Conservation (phyloP, 64 coral and sea anemone genomes). For the Stichodactyla helianthus region DNA sequence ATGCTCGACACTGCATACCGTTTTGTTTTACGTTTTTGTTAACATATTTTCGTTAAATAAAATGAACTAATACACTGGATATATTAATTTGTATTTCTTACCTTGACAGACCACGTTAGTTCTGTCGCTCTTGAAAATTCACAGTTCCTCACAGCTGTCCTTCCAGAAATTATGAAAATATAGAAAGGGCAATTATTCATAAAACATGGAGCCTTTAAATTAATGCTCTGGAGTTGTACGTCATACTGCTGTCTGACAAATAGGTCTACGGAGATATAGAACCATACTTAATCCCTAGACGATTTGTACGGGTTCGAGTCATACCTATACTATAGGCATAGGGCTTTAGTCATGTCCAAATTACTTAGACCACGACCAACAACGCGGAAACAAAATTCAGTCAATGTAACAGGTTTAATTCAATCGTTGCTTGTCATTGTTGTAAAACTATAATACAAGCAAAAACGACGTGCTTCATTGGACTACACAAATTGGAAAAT, state of each 20-base stretch:
- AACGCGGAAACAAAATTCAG: too few relatives aligned
- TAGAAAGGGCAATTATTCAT: not conserved
- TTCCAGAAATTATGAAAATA: not conserved
- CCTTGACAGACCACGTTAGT: not conserved
- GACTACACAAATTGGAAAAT: not conserved
- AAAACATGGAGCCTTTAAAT: not conserved
- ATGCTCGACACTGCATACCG: not conserved
- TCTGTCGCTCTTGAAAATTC: not conserved
- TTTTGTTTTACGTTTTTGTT: not conserved
- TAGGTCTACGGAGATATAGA: not conserved
- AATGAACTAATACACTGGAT: not conserved
- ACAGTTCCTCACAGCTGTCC: not conserved
- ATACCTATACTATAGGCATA: too few relatives aligned
- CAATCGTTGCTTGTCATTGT: too few relatives aligned
- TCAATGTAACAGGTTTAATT: too few relatives aligned
- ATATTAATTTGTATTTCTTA: not conserved
- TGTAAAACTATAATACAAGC: not conserved
- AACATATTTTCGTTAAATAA: not conserved
- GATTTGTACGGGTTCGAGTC: not conserved
- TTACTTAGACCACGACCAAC: too few relatives aligned
- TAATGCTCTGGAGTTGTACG: not conserved
- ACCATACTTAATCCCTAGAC: not conserved
- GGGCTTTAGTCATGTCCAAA: too few relatives aligned
- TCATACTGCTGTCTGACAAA: not conserved
- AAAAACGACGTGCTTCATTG: not conserved